Conservation (phyloP, 2,113 vertebrate genomes). For the Stercorarius parasiticus region DNA sequence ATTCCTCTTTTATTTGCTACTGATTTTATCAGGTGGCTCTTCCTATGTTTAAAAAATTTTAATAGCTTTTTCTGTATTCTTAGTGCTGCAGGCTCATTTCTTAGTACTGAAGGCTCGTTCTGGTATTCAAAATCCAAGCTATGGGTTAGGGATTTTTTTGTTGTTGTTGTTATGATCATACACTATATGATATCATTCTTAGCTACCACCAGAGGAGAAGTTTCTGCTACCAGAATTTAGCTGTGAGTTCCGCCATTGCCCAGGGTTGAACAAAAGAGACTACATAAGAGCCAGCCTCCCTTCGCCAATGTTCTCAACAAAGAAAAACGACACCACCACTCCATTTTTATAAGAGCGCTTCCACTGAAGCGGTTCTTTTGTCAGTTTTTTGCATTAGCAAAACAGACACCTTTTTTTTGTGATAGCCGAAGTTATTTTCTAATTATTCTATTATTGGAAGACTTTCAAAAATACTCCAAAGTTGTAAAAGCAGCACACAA, state of each 20-base stretch:
- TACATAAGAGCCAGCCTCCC: not conserved
- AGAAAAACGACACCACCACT: not conserved
- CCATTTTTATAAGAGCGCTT: not conserved
- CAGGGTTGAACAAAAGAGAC: constrained; percentile 19
- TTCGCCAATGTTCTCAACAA: not conserved
- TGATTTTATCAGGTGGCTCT: not conserved
- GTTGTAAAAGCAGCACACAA: not conserved
- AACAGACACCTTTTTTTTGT: not conserved
- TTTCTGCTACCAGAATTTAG: constrained; percentile 9
- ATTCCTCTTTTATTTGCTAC: not conserved
- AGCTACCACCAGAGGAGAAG: not conserved
- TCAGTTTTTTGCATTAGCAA: not conserved
- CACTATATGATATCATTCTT: not conserved
- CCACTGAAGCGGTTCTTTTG: not conserved
- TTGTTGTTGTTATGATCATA: not conserved
- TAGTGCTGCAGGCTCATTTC: not conserved
- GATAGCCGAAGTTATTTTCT: not conserved
- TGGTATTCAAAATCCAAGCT: not conserved
- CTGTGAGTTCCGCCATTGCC: not conserved
- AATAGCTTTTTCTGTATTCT: not conserved
- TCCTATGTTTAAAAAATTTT: not conserved
- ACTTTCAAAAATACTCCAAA: not conserved
- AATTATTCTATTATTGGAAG: not conserved
- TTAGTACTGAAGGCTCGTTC: not conserved
- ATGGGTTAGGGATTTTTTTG: not conserved